phyloP scores from a whole-genome alignment of 2,113 vertebrate genomes.

The Rhea pennata region DNA sequence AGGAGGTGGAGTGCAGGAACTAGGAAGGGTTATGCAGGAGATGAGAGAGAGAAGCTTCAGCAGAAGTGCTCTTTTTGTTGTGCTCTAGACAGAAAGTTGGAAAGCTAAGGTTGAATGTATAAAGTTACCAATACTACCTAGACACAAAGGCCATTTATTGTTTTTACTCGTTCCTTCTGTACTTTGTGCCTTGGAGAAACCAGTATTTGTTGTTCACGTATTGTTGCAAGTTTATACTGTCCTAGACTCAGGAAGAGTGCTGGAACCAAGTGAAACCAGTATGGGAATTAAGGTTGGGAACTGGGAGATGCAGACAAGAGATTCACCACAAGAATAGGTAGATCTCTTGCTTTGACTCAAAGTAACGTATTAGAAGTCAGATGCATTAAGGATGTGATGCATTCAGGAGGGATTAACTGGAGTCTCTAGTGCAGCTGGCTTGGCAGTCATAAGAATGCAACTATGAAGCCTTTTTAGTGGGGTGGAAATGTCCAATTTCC shows the following conservation, averaged over 20 bases:
- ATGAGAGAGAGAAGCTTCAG: background rate
- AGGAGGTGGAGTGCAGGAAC: background rate
- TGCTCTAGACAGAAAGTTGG: background rate
- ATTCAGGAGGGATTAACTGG: background rate
- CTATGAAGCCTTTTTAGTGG: slow-evolving; percentile 22
- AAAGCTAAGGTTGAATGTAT: background rate
- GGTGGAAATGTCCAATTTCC: slow-evolving; percentile 16
- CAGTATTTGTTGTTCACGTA: background rate
- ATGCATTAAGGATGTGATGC: background rate
- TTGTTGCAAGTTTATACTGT: background rate
- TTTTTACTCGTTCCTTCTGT: background rate
- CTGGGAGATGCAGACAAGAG: background rate
- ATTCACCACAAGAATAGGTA: background rate
- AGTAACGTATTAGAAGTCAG: background rate
- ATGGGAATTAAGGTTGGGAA: background rate
- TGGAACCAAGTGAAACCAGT: background rate
- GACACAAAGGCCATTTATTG: background rate
- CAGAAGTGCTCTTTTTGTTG: background rate
- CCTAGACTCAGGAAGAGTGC: background rate
- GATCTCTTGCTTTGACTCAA: background rate
- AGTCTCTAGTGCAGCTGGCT: background rate
- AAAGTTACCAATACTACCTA: background rate
- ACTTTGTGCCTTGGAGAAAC: background rate
- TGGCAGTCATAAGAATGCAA: background rate
- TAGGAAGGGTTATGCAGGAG: background rate